Percentiles rank a stretch among this genome's conserved stretches.
Conservation (phyloP, 2,888 invertebrate genomes). For the Coenonympha glycerion region DNA sequence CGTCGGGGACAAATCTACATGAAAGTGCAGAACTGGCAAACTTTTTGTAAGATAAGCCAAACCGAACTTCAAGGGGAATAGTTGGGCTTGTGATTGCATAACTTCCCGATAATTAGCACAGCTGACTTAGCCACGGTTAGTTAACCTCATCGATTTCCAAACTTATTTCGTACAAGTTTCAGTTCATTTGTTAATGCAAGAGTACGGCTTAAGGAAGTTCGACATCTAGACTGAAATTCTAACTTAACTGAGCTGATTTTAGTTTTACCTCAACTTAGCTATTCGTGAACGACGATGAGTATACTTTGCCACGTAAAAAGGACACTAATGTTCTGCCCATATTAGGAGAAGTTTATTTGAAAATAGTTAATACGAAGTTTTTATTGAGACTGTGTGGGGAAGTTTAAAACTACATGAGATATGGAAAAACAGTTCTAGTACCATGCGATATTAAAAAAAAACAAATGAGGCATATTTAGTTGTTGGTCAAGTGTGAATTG, state of each 20-base stretch:
- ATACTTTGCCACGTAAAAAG: no score
- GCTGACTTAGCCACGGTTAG: conserved; percentile 19
- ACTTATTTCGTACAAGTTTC: conserved; percentile 21
- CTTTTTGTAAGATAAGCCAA: conserved; percentile 26
- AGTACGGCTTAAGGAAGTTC: neutral
- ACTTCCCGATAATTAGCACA: conserved; percentile 27
- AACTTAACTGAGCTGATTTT: neutral
- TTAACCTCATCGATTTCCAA: conserved; percentile 22
- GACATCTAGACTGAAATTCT: neutral
- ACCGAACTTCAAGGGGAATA: conserved; percentile 24
- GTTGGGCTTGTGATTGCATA: conserved; percentile 27
- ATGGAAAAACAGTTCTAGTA: no score
- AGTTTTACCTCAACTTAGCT: no score
- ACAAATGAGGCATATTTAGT: no score
- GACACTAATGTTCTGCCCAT: no score
- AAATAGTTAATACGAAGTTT: no score
- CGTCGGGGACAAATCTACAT: conserved; percentile 19
- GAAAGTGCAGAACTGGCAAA: conserved; percentile 20
- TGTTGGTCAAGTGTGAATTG: no score
- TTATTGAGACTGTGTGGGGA: no score
- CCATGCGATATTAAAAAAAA: no score
- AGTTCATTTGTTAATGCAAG: conserved; percentile 5
- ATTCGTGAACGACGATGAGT: no score
- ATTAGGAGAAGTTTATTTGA: no score
- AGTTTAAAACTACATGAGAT: no score